A percentile compares a stretch with the other conserved stretches of the same genome.
phyloP scores from a whole-genome alignment of 2,797 vertebrate genomes.

The Paratrypauchen microcephalus region DNA sequence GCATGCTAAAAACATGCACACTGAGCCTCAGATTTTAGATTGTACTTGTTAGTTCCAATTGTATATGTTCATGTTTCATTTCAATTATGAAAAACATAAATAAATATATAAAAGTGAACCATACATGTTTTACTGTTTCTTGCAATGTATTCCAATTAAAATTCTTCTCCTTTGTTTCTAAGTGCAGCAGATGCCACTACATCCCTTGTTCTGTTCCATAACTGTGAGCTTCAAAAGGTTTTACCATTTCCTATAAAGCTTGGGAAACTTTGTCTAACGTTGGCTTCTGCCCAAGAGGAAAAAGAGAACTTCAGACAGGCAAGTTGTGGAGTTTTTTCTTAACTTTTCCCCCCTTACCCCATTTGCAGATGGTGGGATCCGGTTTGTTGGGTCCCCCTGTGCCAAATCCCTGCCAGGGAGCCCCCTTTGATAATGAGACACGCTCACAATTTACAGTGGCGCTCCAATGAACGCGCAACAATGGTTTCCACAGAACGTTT shows the following conservation, averaged over 20 bases:
- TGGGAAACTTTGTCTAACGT: constrained; percentile 51
- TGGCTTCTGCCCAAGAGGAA: constrained; percentile 44
- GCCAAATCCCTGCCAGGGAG: constrained; percentile 68
- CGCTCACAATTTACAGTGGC: constrained; percentile 69
- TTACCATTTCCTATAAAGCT: constrained; percentile 59
- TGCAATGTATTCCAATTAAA: constrained; percentile 12
- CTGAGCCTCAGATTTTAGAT: too few species aligned
- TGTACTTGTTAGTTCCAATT: too few species aligned
- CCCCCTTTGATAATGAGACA: constrained; percentile 70
- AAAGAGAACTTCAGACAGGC: constrained; percentile 40
- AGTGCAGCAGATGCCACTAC: constrained; percentile 27
- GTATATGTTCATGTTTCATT: background rate
- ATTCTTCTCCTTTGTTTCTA: constrained; percentile 19
- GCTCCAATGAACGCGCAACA: constrained; percentile 71
- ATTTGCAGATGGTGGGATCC: constrained; percentile 57
- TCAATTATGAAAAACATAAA: background rate
- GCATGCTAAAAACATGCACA: too few species aligned
- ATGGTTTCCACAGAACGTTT: constrained; percentile 71
- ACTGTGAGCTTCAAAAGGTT: constrained; percentile 46
- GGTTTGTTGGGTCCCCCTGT: constrained; percentile 48
- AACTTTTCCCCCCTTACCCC: constrained; percentile 9
- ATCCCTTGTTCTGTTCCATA: constrained; percentile 32
- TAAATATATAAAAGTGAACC: background rate
- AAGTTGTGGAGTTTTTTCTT: constrained; percentile 43
- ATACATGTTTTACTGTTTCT: background rate